Evolutionary conservation across 53 echinoderm and acorn worm genomes (phyloP).

Genomic region (Holothuria scabra): DNA sequence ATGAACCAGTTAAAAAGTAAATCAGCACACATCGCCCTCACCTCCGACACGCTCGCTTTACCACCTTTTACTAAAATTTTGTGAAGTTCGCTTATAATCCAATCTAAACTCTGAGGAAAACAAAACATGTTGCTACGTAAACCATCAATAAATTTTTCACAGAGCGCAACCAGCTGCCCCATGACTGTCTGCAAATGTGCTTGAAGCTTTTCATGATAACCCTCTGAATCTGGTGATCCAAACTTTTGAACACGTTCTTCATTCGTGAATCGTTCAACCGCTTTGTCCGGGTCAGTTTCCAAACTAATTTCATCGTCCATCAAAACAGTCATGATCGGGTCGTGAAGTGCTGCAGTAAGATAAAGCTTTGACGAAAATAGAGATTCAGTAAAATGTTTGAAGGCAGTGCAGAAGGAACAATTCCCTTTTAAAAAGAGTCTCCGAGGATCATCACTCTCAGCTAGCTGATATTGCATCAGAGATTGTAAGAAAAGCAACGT

Average conservation of each 20-base stretch:
- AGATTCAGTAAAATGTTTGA: slow-evolving; percentile 88
- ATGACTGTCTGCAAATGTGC: slow-evolving; percentile 73
- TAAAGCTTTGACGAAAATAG: slow-evolving; percentile 86
- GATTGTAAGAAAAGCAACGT: slow-evolving; percentile 79
- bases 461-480: slow-evolving; percentile 80
- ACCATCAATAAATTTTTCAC: slow-evolving; percentile 84
- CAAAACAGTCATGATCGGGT: slow-evolving; percentile 90
- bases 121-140: slow-evolving; percentile 85
- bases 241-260: slow-evolving; percentile 81
- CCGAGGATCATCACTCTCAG: slow-evolving; percentile 80
- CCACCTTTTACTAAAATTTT: slow-evolving; percentile 81
- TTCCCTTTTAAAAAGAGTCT: slow-evolving; percentile 76
- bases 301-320: slow-evolving; percentile 87
- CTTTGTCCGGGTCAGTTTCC: slow-evolving; percentile 85
- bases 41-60: slow-evolving; percentile 65
- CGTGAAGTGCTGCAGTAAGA: slow-evolving; percentile 92
- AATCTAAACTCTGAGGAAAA: slow-evolving; percentile 94
- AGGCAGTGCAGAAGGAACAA: slow-evolving; percentile 80
- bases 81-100: slow-evolving; percentile 92
- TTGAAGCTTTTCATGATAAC: slow-evolving; percentile 75
- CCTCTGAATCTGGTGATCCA: slow-evolving; percentile 69
- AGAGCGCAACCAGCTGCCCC: slow-evolving; percentile 77
- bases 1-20: slow-evolving; percentile 88
- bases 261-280: slow-evolving; percentile 71
- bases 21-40: slow-evolving; percentile 91